phyloP scores from a whole-genome alignment of 2,888 invertebrate species.

The Arrhopalites spinosus region DNA sequence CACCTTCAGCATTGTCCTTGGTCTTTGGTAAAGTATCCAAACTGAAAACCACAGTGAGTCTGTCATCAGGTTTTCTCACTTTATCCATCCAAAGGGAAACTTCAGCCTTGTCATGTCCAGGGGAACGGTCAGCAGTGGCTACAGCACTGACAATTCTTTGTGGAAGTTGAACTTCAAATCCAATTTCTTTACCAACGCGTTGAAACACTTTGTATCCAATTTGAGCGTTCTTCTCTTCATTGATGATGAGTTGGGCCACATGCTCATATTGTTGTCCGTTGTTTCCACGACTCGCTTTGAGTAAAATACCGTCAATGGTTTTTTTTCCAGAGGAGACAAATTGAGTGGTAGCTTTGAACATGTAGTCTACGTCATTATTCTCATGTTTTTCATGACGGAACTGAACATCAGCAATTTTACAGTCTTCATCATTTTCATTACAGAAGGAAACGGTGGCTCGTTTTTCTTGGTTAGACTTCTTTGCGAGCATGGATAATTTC shows the following conservation, averaged over 20 bases:
- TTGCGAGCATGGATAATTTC: constrained; percentile 46
- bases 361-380: constrained; percentile 19
- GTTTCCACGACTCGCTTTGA: constrained; percentile 23
- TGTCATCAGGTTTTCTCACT: constrained; percentile 58
- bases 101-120: constrained; percentile 63
- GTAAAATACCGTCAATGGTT: constrained; percentile 6
- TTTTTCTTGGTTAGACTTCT: constrained; percentile 51
- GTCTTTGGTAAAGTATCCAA: neutral
- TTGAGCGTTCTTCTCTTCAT: constrained; percentile 42
- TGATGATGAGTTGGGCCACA: constrained; percentile 45
- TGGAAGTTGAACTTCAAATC: constrained; percentile 59
- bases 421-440: constrained; percentile 40
- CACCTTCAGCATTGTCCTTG: neutral
- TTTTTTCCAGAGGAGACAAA: neutral
- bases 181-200: constrained; percentile 62
- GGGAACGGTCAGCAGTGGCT: constrained; percentile 57
- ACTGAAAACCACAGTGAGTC: constrained; percentile 60
- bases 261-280: constrained; percentile 42
- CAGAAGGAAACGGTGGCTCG: constrained; percentile 45
- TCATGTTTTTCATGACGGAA: constrained; percentile 15
- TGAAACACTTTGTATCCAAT: constrained; percentile 55
- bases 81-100: constrained; percentile 70
- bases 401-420: constrained; percentile 39
- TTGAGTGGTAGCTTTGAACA: constrained; percentile 8
- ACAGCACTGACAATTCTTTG: constrained; percentile 67